A percentile compares a stretch with the other conserved stretches of the same genome.
These are phyloP conservation scores for Onychostruthus taczanowskii DNA, from an alignment of 2,113 vertebrate species.

Conservation along the genomic window DNA sequence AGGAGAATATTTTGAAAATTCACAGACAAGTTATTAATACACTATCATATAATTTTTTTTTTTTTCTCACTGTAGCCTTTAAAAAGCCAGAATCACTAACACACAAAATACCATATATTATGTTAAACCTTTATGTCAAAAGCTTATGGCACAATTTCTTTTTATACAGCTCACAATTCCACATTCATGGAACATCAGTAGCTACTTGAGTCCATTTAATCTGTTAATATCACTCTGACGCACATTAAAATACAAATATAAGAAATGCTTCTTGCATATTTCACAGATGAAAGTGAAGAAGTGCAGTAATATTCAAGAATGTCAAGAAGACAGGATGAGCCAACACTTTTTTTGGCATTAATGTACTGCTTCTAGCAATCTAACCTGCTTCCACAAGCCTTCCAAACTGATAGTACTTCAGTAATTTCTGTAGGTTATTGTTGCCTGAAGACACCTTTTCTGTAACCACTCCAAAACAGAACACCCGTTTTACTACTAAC, in stretches of 20 bases:
- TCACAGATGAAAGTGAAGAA: conserved; percentile 68
- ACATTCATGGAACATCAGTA: conserved; percentile 21
- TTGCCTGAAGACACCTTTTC: conserved; percentile 38
- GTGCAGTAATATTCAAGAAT: conserved; percentile 62
- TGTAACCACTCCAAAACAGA: not conserved
- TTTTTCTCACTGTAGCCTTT: conserved; percentile 35
- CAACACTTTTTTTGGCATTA: conserved; percentile 26
- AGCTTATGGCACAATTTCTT: conserved; percentile 61
- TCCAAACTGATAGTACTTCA: not conserved
- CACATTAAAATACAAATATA: conserved; percentile 57
- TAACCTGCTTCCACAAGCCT: conserved; percentile 22
- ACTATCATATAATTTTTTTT: not conserved
- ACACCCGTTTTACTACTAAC: not conserved
- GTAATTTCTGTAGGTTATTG: not conserved
- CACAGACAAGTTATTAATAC: conserved; percentile 58
- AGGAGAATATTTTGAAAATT: conserved; percentile 49
- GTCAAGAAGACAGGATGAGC: conserved; percentile 39
- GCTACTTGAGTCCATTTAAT: conserved; percentile 1
- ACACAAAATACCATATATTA: conserved; percentile 47
- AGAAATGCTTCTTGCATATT: conserved; percentile 66
- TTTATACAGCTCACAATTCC: conserved; percentile 44
- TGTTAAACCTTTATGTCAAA: conserved; percentile 35
- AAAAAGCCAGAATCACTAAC: conserved; percentile 46
- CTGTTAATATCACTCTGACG: not conserved
- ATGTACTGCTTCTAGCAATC: not conserved